Base-by-base conservation (phyloP, 64 coral and sea anemone species). In the Dendronephthya gigantea region DNA sequence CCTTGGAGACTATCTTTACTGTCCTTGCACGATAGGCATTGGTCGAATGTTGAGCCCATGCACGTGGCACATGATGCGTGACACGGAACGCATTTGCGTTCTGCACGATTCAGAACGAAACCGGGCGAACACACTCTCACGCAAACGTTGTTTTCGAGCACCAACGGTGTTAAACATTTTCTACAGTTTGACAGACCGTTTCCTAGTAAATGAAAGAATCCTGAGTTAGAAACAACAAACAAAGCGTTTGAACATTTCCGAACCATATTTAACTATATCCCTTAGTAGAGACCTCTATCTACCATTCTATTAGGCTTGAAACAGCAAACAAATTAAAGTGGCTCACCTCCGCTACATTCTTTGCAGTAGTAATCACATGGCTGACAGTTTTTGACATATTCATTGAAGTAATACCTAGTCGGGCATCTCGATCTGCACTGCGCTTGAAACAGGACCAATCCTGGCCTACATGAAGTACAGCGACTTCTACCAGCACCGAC, bases 311-410 rank as follows among this genome's bases (percentile, higher is more conserved):
- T n/a, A n/a, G n/a, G n/a, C n/a, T 45, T 45, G 41, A 45, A 45
- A n/a, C 4, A 83, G 40, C 23, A 8, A 16, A 49, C 25, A 62
- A 19, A 13, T 36, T 0, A 30, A 36, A 41, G 49, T 82, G 56
- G 37, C 85, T 5, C 36, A 98, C 95, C 95, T 90, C 89, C 87
- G 40, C 91, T 74, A 45, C 95, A 98, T 35, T 65, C 84, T 45
- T 87, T 85, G 39, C 95, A 98, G 40, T 93, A 98, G 82, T 93
- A 98, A 43, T 93, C 95, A 92, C 95, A 98, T 37, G 89, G 95
- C 38, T 92, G 88, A 17, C 95, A 98, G n/a, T 89, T 89, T 30
- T 90, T 49, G 0, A 30, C 82, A 9, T 86, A 81, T 17, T 40
- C 39, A 45, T 93, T 93, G 83, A 87, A 93, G 35, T 85, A 98